Percentiles rank a stretch among this genome's conserved stretches.
Conservation (phyloP, 1,140 invertebrate species). For the Marisa cornuarietis region DNA sequence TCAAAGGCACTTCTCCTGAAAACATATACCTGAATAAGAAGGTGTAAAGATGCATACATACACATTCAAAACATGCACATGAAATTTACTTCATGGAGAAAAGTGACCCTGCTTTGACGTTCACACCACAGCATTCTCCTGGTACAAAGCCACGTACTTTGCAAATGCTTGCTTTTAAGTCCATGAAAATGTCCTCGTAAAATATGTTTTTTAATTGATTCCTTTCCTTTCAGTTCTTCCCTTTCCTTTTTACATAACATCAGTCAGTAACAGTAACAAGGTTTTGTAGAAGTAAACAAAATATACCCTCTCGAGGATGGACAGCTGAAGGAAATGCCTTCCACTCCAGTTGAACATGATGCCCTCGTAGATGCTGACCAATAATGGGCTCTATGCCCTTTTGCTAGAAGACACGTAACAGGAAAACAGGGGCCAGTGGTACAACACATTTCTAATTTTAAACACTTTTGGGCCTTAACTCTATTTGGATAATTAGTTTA, state of each 20-base stretch:
- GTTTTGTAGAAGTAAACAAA: neutral
- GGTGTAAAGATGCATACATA: too few species aligned
- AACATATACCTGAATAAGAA: neutral
- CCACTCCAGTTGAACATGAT: conserved; percentile 69
- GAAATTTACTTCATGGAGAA: too few species aligned
- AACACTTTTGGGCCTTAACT: too few species aligned
- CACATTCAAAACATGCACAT: too few species aligned
- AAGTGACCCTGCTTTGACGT: too few species aligned
- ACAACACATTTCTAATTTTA: too few species aligned
- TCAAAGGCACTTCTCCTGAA: conserved; percentile 78
- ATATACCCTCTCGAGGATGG: conserved; percentile 74
- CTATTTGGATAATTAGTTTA: too few species aligned
- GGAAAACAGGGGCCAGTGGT: too few species aligned
- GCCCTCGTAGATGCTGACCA: conserved; percentile 47
- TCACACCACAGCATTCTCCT: too few species aligned
- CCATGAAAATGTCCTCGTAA: neutral
- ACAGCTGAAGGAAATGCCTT: conserved; percentile 75
- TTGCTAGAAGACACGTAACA: conserved; percentile 35
- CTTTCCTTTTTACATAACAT: neutral
- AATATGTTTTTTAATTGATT: neutral
- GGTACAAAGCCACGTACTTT: neutral
- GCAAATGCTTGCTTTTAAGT: neutral
- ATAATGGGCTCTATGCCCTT: conserved; percentile 33
- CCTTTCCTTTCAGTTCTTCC: neutral
- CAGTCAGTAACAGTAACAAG: neutral